Base-by-base conservation (phyloP, 2,797 vertebrate species). In the Thripadectes ignobilis region DNA sequence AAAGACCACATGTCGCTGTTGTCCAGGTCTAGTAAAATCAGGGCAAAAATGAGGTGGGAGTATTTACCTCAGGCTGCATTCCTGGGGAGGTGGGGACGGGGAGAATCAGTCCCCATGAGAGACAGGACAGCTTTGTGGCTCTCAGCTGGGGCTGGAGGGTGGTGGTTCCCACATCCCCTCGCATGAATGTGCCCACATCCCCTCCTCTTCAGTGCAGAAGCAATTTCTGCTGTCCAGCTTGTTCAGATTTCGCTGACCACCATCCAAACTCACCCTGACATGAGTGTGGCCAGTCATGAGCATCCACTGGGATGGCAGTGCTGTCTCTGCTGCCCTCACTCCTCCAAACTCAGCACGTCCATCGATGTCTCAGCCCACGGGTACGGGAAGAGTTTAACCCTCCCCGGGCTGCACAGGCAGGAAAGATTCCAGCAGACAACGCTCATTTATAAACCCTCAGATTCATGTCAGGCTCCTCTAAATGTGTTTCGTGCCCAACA, bases 371-470 rank as follows among this genome's bases (percentile, higher is more conserved):
- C 76, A 63, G 34, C 26, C 36, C 57, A 7, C 0, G 1, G 52
- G 30, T 19, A 13, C 0, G 0, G 43, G 55, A 45, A 43, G 43
- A 36, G 67, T 79, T 88, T 58, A 94, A 85, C 75, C 78, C 81
- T 49, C 1, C 0, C 20, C 0, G 0, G 61, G 52, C 62, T 43
- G 21, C 4, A 0, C 52, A 61, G 54, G 49, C 0, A 7, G 18
- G 8, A 41, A n/a, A 63, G 18, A 41, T 43, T n/a, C 48, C 66
- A 43, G 71, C 74, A 67, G 79, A 13, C 2, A 7, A 6, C 36
- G 65, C 12, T 34, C 18, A 11, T 16, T 43, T n/a, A 19, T 3
- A 38, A 93, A 88, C 36, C 10, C 66, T 26, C 15, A 9, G 14
- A 29, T 34, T 76, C 46, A 65, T 3, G 20, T 36, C 72, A 32